phyloP scores from a whole-genome alignment of 2,113 vertebrate species.

The Mustela lutreola region DNA sequence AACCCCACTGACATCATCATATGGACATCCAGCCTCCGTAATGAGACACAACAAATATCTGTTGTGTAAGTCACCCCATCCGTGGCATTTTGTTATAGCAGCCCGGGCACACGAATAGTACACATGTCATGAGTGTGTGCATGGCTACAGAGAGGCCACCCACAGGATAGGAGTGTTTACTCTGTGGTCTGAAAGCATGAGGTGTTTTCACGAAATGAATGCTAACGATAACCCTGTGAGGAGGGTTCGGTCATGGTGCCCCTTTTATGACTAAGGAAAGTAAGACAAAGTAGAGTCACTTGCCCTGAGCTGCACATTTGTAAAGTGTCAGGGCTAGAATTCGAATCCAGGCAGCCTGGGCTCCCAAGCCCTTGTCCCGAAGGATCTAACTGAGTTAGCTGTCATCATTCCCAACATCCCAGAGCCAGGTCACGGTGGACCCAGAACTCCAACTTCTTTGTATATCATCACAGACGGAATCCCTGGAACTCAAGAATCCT shows the following conservation, averaged over 20 bases:
- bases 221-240: background rate
- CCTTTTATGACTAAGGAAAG: background rate
- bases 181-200: background rate
- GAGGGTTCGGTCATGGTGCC: background rate
- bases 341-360: background rate
- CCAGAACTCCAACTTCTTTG: conserved; percentile 49
- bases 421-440: background rate
- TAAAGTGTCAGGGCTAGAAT: background rate
- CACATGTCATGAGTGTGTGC: background rate
- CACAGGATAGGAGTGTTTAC: background rate
- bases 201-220: background rate
- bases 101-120: too few relatives aligned
- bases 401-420: background rate
- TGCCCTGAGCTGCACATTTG: background rate
- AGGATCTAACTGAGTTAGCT: background rate
- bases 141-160: background rate
- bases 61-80: background rate
- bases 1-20: background rate
- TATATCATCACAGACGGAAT: background rate
- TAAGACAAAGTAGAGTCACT: background rate
- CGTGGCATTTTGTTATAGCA: background rate
- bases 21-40: background rate
- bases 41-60: background rate
- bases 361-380: background rate
- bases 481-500: background rate